Evolutionary conservation across 2,797 vertebrate species (phyloP).

Genomic region (Megaceryle alcyon): DNA sequence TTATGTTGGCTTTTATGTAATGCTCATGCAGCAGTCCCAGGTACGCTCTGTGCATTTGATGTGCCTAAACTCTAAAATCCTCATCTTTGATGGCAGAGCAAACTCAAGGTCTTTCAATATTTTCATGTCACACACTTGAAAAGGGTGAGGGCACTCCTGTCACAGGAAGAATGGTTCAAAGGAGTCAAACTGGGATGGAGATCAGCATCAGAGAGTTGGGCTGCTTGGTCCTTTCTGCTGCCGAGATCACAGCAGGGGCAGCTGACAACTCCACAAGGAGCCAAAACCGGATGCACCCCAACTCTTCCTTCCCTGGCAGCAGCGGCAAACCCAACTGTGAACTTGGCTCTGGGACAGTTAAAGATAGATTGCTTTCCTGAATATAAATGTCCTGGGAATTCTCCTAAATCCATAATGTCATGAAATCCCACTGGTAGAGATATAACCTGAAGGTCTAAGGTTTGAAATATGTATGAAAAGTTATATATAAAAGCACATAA

Average conservation of each 20-base stretch:
- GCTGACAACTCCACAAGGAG: not conserved
- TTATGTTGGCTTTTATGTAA: not conserved
- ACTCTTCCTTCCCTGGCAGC: not conserved
- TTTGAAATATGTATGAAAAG: not conserved
- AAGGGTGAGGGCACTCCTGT: not conserved
- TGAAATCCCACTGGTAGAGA: not conserved
- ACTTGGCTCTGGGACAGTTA: not conserved
- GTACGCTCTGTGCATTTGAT: not conserved
- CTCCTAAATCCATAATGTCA: not conserved
- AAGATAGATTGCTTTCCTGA: not conserved
- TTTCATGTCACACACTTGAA: not conserved
- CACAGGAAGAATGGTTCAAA: not conserved
- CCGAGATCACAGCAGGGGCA: not conserved
- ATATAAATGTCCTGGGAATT: not conserved
- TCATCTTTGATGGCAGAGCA: not conserved
- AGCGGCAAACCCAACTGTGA: not conserved
- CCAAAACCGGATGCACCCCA: not conserved
- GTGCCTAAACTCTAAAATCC: not conserved
- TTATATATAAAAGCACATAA: not conserved
- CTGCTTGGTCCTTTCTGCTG: not conserved
- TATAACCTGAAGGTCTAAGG: not conserved
- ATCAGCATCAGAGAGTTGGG: not conserved
- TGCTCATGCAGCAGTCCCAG: not conserved
- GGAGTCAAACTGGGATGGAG: not conserved
- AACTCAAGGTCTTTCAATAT: not conserved